Base-by-base conservation (phyloP, 2,113 vertebrate species). In the Bombycilla garrulus region DNA sequence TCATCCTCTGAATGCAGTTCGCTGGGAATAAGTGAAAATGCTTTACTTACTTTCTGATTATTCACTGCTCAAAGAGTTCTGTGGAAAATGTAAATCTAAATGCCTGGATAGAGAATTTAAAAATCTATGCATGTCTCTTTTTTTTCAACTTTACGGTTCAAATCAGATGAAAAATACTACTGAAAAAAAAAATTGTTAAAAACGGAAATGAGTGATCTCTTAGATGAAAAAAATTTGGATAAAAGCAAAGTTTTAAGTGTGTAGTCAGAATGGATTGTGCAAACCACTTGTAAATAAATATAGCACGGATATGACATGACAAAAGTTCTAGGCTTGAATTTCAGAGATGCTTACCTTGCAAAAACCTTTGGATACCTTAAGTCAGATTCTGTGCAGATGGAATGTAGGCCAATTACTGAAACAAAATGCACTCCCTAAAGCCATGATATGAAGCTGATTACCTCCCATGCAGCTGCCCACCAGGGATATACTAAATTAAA, bases 1-100 rank as follows among this genome's bases (percentile, higher is more conserved):
- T 98, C 99, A 99, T 99, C 95, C 99, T 98, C 98, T 99, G 99
- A 96, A 99, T 99, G 96, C 99, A 99, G 98, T 99, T 99, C 4
- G 98, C 99, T 99, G 97, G 87, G 83, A 96, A 94, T 15, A 95
- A 97, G 92, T 42, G 81, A 98, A 96, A 98, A 96, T 84, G 78
- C 48, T 94, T 93, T 93, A 93, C 25, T 95, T 73, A 95, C 61
- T 87, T 92, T 77, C 70, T 89, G 58, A 38, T 80, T 74, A 65
- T 61, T 85, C 74, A 88, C 40, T 28, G 35, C 38, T 67, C 26
- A 79, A 72, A 58, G 17, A 76, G 15, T 36, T 81, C 16, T 31
- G 56, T 57, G 56, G 54, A 86, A 86, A 95, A 91, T 5, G 9
- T 50, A 80, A 84, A 48, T 81, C 80, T 48, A 88, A 72, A 65